Base-by-base conservation (phyloP, 2,888 invertebrate species). In the Lasioglossum villosulum region DNA sequence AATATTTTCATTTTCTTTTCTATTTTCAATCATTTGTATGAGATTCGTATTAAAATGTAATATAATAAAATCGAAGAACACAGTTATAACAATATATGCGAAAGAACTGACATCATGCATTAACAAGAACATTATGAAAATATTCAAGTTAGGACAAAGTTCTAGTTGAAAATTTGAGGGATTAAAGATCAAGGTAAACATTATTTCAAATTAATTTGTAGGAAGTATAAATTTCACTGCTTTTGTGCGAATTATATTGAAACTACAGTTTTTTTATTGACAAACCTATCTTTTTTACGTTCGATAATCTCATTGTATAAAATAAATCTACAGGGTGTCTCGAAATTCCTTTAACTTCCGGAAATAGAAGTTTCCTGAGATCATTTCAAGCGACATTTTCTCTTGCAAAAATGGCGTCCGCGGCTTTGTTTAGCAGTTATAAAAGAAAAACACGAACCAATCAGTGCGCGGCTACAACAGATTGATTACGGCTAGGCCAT, bases 161-260 rank as follows among this genome's bases (percentile, higher is more conserved):
- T 14, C 27, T 27, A 14, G 14, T 63, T 63, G 6, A 2, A 16
- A 66, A 23, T 34, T 34, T 66, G 34, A 37, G 3, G 3, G n/a
- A 37, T 70, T 68, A 68, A 39, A 68, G 19, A 6, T 23, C 23
- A 37, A 68, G 37, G 23, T 37, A n/a, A 37, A 34, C 23, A n/a
- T 39, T 39, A 23, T 12, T 34, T 19, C 52, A 48, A 72, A 45
- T 72, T 45, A 48, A 19, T 70, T 45, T 68, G 34, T 59, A 27
- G 16, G 37, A 56, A 45, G 16, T 27, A 59, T 45, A 52, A 70
- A 27, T 42, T 16, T 71, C 42, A 75, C 27, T 79, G 56, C 30
- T 75, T 79, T 45, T 34, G 45, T 34, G 39, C 8, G 23, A 75
- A 79, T 42, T 63, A 71, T 68, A 68, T 12, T 12, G 37, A n/a